phyloP scores from a whole-genome alignment of 2,797 vertebrate genomes.

The Chelidonichthys spinosus region DNA sequence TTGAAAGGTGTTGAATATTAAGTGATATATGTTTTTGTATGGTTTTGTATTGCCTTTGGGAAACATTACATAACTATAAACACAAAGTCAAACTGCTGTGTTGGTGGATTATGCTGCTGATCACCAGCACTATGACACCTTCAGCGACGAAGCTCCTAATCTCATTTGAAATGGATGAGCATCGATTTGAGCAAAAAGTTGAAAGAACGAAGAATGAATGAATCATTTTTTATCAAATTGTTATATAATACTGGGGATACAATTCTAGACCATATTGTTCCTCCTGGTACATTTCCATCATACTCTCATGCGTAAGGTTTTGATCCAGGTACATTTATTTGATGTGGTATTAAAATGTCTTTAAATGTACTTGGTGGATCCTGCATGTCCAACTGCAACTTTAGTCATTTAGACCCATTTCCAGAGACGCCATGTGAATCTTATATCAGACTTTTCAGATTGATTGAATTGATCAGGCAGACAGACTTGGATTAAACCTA shows the following conservation, averaged over 20 bases:
- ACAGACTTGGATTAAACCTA: not conserved
- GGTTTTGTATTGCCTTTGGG: not conserved
- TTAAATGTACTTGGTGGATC: not conserved
- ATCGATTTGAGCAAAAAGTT: not conserved
- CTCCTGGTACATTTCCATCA: not conserved
- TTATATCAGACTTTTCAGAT: not conserved
- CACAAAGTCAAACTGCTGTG: not conserved
- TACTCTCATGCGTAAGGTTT: not conserved
- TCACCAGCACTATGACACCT: not conserved
- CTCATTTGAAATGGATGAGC: not conserved
- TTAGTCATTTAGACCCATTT: not conserved
- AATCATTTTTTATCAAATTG: not conserved
- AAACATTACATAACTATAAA: not conserved
- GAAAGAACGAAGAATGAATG: not conserved
- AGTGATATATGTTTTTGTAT: not conserved
- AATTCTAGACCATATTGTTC: too few species aligned
- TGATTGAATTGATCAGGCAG: not conserved
- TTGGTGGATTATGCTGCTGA: not conserved
- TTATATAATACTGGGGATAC: too few species aligned
- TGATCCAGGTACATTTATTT: not conserved
- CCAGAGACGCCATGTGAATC: not conserved
- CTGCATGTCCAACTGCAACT: not conserved
- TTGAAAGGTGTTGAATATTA: not conserved
- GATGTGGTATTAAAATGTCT: not conserved
- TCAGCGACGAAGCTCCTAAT: not conserved